Conservation (phyloP, 2,113 vertebrate genomes). For the Forbesichthys agassizii region DNA sequence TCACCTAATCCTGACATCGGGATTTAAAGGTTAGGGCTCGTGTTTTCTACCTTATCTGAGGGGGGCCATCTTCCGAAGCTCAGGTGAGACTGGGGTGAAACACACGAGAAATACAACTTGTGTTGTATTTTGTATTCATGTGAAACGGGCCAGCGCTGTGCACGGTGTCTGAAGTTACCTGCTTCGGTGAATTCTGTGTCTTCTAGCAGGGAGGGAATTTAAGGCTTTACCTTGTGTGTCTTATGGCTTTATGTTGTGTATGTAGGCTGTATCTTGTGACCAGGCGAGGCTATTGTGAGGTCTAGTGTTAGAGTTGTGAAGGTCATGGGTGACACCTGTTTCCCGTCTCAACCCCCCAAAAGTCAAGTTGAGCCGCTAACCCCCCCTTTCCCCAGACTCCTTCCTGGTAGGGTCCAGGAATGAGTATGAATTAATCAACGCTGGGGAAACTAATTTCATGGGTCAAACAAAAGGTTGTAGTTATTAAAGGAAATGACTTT, state of each 20-base stretch:
- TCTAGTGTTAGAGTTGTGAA: constrained; percentile 58
- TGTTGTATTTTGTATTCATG: constrained; percentile 30
- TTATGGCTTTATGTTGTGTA: too few relatives aligned
- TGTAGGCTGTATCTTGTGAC: background rate
- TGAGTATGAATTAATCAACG: constrained; percentile 31
- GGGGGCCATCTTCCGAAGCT: constrained; percentile 52
- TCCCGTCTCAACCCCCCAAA: constrained; percentile 71
- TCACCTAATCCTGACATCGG: constrained; percentile 70
- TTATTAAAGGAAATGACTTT: constrained; percentile 41
- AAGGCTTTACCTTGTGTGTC: background rate
- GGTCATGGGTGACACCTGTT: constrained; percentile 80
- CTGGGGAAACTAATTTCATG: constrained; percentile 56
- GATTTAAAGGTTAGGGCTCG: constrained; percentile 75
- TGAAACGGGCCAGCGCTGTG: constrained; percentile 27
- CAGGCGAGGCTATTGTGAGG: constrained; percentile 31
- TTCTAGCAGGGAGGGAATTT: background rate
- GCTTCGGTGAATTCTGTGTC: background rate
- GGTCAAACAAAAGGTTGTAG: background rate
- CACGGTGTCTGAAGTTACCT: constrained; percentile 32
- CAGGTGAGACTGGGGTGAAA: constrained; percentile 54
- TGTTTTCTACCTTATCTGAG: constrained; percentile 56
- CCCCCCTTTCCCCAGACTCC: constrained; percentile 54
- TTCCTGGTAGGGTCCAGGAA: constrained; percentile 53
- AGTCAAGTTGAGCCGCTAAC: constrained; percentile 57
- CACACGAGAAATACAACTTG: constrained; percentile 8